Evolutionary conservation across 2,797 vertebrate species (phyloP).

Genomic region (Paratrypauchen microcephalus): DNA sequence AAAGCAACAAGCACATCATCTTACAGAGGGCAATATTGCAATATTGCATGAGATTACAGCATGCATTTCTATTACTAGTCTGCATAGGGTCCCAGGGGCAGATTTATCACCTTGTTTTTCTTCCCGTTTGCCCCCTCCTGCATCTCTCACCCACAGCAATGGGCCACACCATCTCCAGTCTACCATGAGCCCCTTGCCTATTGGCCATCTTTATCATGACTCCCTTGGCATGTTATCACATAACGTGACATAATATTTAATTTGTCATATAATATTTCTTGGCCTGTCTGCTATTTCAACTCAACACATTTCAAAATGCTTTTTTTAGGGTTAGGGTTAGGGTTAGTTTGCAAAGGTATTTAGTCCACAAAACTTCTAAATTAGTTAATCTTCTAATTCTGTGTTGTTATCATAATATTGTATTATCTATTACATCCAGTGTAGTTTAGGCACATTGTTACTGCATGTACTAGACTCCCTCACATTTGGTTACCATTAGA

Average conservation of each 20-base stretch:
- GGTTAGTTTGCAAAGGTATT: background rate
- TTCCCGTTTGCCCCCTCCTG: conserved; percentile 55
- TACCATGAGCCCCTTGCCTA: background rate
- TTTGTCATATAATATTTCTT: background rate
- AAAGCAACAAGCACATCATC: conserved; percentile 14
- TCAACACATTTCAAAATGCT: background rate
- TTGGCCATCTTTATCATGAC: background rate
- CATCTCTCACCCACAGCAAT: conserved; percentile 74
- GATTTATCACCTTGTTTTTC: conserved; percentile 80
- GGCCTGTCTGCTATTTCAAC: too few relatives aligned
- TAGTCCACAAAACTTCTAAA: background rate
- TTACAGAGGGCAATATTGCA: conserved; percentile 18
- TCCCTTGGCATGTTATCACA: background rate
- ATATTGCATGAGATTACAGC: conserved; percentile 2
- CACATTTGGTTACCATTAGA: conserved; percentile 74
- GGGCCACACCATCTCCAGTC: conserved; percentile 25
- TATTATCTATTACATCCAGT: conserved; percentile 8
- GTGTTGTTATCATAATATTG: background rate
- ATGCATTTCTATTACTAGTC: conserved; percentile 82
- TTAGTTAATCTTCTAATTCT: background rate
- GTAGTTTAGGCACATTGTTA: conserved; percentile 40
- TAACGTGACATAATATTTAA: background rate
- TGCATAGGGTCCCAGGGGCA: conserved; percentile 65
- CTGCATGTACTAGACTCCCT: conserved; percentile 44
- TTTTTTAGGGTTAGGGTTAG: too few relatives aligned